Evolutionary conservation across 1,140 invertebrate species (phyloP), one percentile per base, ranked within the genome.

Genomic region (Euschistus heros): DNA sequence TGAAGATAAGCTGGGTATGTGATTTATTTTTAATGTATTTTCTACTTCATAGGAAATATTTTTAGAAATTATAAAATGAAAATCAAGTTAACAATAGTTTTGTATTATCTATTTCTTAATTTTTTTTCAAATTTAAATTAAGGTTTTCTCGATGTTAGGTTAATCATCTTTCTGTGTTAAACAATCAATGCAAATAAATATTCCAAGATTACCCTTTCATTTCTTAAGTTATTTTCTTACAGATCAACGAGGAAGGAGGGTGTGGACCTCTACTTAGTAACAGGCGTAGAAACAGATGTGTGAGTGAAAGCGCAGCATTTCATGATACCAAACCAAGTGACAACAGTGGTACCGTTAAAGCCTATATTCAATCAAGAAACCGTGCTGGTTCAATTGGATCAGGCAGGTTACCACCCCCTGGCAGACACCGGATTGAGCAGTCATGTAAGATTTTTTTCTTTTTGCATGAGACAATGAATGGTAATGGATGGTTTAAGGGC

Each of bases 301-400:
- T 65, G 17, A 68, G 67, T 62, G 67, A 68, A 62, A 68, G 67
- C 54, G 59, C 64, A 55, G 62, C 64, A 2, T 33, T 44, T 47
- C 33, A 55, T 65, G 44, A 52, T 18, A 27, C 6, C 15, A 26
- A 62, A 17, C 15, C 5, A 10, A 50, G 54, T 63, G 60, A 66
- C 20, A 22, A 3, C 26, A 10, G 26, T 52, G 17, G 30, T 62
- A 46, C 10, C 10, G 13, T 26, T 1, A 66, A 61, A 55, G 14
- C 20, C 0, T 47, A 42, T 50, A 26, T 47, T n/a, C 33, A 61
- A 24, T 26, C 65, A 18, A 30, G 65, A 63, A 54, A 15, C 15
- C 62, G 65, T 33, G 24, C 65, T 62, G 65, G 61, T 20, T 66
- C 65, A 20, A 66, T 66, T 26, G 65, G 65, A 22, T 66, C 65